Evolutionary conservation across 2,888 invertebrate species (phyloP).

Genomic region (Chloroclysta siterata): DNA sequence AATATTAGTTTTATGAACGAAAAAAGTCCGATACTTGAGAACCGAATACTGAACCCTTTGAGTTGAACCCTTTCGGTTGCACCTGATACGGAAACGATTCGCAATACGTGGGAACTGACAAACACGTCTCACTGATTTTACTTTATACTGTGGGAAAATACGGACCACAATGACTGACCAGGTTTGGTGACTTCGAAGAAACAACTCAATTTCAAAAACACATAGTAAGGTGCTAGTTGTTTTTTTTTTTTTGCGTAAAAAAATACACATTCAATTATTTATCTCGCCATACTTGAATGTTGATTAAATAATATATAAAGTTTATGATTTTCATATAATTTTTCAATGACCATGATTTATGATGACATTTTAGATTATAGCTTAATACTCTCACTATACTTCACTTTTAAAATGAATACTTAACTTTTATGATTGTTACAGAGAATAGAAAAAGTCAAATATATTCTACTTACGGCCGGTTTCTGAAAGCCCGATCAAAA

Average conservation of each 20-base stretch:
- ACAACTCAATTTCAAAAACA: neutral
- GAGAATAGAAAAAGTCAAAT: no score
- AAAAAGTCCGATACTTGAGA: conserved; percentile 78
- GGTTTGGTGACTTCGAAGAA: conserved; percentile 12
- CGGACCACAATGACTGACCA: conserved; percentile 2
- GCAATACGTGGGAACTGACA: conserved; percentile 76
- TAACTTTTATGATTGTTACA: no score
- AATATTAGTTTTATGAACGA: conserved; percentile 84
- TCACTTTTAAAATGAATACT: no score
- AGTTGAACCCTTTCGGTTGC: conserved; percentile 76
- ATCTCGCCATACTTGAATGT: no score
- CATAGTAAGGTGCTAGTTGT: neutral
- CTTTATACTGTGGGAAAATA: conserved; percentile 24
- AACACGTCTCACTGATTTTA: conserved; percentile 36
- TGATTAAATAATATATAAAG: no score
- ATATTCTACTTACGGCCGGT: no score
- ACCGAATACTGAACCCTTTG: conserved; percentile 79
- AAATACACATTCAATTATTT: no score
- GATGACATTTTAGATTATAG: no score
- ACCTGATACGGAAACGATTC: conserved; percentile 83
- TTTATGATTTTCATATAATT: no score
- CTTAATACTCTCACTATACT: no score
- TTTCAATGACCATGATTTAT: no score
- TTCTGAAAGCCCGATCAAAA: no score
- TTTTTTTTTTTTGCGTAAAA: neutral